phyloP scores from a whole-genome alignment of 2,888 invertebrate species.

The Bursaphelenchus okinawaensis region DNA sequence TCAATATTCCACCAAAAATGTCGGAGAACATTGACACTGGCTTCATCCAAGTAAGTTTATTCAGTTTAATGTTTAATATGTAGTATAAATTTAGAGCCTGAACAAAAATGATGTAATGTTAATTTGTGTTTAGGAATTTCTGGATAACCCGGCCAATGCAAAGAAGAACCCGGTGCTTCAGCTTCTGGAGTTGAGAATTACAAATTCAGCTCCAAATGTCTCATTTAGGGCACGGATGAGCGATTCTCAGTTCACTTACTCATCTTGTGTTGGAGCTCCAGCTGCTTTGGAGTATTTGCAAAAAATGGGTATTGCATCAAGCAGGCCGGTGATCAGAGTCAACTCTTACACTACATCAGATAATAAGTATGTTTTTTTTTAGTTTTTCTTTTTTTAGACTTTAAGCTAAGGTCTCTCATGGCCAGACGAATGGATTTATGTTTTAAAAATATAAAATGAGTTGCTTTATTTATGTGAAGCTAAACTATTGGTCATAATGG shows the following conservation, averaged over 20 bases:
- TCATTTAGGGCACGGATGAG: conserved; percentile 20
- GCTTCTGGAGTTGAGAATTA: conserved; percentile 23
- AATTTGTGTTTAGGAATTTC: conserved; percentile 23
- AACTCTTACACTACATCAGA: conserved; percentile 4
- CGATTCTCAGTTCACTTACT: conserved; percentile 30
- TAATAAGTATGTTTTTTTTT: conserved; percentile 7
- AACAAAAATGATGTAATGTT: no score
- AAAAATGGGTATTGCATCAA: conserved; percentile 14
- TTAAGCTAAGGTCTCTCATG: not conserved
- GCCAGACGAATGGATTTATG: no score
- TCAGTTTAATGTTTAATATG: not conserved
- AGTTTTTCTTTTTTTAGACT: not conserved
- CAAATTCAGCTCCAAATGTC: not conserved
- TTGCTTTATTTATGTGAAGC: no score
- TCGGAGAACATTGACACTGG: conserved; percentile 9
- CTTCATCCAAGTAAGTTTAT: conserved; percentile 19
- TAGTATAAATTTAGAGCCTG: no score
- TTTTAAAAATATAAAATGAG: no score
- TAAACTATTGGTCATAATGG: no score
- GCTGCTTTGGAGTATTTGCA: conserved; percentile 16
- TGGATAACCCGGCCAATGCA: conserved; percentile 12
- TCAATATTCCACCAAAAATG: not conserved
- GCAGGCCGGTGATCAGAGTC: conserved; percentile 23
- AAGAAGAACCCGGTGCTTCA: conserved; percentile 25
- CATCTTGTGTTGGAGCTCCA: conserved; percentile 13